These are phyloP conservation scores for Drosophila fungiperda DNA, from an alignment of 2,888 invertebrate species.

Conservation along the genomic window DNA sequence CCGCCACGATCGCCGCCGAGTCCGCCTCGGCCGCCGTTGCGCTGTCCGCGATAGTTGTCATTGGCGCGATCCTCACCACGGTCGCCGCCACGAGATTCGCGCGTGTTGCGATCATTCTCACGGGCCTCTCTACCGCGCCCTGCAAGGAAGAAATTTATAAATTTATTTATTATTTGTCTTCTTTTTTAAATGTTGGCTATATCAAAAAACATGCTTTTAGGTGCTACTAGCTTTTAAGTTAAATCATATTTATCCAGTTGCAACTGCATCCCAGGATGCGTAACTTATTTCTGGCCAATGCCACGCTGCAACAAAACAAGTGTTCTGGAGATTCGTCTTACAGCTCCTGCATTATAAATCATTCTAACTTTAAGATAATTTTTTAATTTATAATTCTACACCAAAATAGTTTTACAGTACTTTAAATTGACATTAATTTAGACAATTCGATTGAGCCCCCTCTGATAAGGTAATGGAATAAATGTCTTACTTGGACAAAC, in stretches of 20 bases:
- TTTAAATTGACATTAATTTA: too few relatives aligned
- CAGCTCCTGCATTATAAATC: background rate
- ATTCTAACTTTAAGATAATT: too few relatives aligned
- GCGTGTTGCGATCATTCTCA: slow-evolving; percentile 87
- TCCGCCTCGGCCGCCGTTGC: slow-evolving; percentile 62
- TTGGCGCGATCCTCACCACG: slow-evolving; percentile 76
- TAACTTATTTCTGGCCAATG: background rate
- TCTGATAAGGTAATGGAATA: too few relatives aligned
- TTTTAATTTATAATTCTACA: background rate
- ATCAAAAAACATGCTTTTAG: too few relatives aligned
- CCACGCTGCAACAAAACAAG: background rate
- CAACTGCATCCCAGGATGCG: background rate
- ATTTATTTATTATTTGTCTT: background rate
- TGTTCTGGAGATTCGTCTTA: background rate
- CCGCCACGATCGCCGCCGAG: slow-evolving; percentile 59
- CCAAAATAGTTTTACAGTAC: background rate
- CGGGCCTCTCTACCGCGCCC: slow-evolving; percentile 88
- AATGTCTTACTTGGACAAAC: background rate
- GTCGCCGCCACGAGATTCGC: slow-evolving; percentile 84
- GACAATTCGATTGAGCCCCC: too few relatives aligned
- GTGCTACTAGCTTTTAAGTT: too few relatives aligned
- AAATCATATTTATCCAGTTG: too few relatives aligned
- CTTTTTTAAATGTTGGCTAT: too few relatives aligned
- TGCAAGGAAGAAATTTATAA: slow-evolving; percentile 28
- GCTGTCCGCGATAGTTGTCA: slow-evolving; percentile 74